These are phyloP conservation scores for Choloepus didactylus DNA, from an alignment of 2,797 vertebrate genomes.

Conservation along the genomic window DNA sequence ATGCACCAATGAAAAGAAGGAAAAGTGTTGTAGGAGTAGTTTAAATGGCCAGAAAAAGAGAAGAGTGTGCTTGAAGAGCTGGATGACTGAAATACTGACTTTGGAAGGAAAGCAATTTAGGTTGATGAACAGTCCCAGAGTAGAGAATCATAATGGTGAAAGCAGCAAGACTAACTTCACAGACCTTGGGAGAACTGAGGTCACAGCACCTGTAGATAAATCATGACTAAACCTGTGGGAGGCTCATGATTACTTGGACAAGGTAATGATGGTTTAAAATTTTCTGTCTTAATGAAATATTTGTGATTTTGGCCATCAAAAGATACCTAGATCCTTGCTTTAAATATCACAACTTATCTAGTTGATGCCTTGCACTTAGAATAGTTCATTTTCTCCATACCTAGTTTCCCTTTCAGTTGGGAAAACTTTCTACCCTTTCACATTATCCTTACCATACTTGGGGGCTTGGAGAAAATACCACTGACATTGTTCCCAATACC, in stretches of 20 bases:
- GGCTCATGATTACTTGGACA: not conserved
- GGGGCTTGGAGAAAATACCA: not conserved
- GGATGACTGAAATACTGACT: not conserved
- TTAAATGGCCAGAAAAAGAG: not conserved
- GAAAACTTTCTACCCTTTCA: not conserved
- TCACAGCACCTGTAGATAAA: not conserved
- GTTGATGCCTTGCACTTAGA: not conserved
- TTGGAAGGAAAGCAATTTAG: not conserved
- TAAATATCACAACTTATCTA: not conserved
- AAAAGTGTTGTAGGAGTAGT: not conserved
- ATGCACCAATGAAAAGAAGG: not conserved
- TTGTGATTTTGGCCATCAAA: not conserved
- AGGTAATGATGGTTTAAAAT: not conserved
- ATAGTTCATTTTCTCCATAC: not conserved
- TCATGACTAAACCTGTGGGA: not conserved
- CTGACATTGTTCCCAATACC: not conserved
- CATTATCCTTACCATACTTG: not conserved
- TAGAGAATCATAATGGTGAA: not conserved
- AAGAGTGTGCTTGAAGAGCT: not conserved
- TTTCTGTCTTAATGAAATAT: slow-evolving; percentile 51
- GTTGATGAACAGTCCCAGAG: not conserved
- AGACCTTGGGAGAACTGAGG: not conserved
- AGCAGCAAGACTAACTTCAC: not conserved
- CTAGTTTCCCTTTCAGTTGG: not conserved
- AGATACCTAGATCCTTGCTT: slow-evolving; percentile 14